A percentile compares a stretch with the other conserved stretches of the same genome.
phyloP scores from a whole-genome alignment of 2,888 invertebrate species.

The Isoperla grammatica region DNA sequence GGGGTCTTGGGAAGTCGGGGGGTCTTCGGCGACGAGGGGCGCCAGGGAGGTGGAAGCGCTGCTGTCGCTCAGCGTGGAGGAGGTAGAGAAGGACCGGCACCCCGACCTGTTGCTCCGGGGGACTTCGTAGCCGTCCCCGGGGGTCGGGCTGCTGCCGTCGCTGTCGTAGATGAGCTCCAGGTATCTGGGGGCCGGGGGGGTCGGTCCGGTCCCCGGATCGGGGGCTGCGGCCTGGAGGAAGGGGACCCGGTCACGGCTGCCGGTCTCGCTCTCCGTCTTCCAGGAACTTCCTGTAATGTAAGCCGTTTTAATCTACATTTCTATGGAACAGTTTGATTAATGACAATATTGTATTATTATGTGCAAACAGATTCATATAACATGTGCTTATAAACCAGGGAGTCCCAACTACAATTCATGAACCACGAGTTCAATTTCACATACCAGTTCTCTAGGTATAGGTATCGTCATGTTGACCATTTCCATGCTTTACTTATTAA shows the following conservation, averaged over 20 bases:
- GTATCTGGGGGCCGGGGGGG: constrained; percentile 50
- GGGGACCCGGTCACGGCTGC: constrained; percentile 46
- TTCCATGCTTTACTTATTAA: too few species aligned
- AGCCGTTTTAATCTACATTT: too few species aligned
- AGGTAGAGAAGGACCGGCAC: constrained; percentile 36
- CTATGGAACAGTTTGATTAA: constrained; percentile 1
- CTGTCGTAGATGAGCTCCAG: constrained; percentile 60
- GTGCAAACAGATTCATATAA: too few species aligned
- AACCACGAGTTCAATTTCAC: too few species aligned
- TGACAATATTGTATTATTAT: not conserved
- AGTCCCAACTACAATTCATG: too few species aligned
- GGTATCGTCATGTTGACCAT: too few species aligned
- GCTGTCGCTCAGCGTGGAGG: constrained; percentile 30
- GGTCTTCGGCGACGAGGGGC: not conserved
- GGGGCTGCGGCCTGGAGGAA: constrained; percentile 39
- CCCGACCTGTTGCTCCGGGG: constrained; percentile 39
- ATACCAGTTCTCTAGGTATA: too few species aligned
- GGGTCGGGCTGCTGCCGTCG: constrained; percentile 46
- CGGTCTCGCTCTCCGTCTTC: constrained; percentile 47
- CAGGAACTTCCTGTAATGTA: constrained; percentile 46
- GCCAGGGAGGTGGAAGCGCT: constrained; percentile 22
- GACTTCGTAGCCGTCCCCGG: constrained; percentile 59
- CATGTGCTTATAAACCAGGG: too few species aligned
- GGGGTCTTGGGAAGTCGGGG: not conserved
- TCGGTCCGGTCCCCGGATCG: too few species aligned